phyloP scores from a whole-genome alignment of 2,797 vertebrate species.

The Cossypha niveicapilla region DNA sequence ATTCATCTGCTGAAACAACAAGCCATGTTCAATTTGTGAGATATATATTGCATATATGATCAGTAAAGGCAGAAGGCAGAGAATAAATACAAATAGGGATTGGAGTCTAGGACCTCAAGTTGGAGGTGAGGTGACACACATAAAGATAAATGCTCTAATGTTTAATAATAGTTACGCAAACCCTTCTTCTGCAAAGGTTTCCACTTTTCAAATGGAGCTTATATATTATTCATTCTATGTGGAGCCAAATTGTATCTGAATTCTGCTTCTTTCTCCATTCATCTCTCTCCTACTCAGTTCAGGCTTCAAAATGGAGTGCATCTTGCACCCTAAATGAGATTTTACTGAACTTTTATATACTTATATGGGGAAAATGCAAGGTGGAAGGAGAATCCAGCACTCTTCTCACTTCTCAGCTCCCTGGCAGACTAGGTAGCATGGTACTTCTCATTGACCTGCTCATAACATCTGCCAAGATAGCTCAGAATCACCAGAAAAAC shows the following conservation, averaged over 20 bases:
- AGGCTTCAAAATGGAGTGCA: not conserved
- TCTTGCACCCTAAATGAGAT: not conserved
- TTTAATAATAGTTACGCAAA: not conserved
- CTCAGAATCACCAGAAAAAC: not conserved
- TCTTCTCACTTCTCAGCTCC: not conserved
- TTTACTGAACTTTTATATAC: not conserved
- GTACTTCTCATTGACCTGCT: not conserved
- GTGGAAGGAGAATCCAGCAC: not conserved
- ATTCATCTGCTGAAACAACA: not conserved
- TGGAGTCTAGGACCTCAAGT: not conserved
- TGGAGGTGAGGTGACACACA: not conserved
- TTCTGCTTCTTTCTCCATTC: not conserved
- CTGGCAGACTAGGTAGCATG: not conserved
- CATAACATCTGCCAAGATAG: not conserved
- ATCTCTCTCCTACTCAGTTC: not conserved
- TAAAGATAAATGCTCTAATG: not conserved
- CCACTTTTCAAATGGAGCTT: not conserved
- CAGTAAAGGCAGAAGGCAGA: not conserved
- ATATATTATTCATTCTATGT: not conserved
- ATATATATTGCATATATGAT: not conserved
- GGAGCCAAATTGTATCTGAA: not conserved
- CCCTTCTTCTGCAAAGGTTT: not conserved
- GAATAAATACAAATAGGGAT: not conserved
- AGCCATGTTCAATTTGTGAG: not conserved
- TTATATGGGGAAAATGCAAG: not conserved